Evolutionary conservation across 2,888 invertebrate species (phyloP), one percentile per base, ranked within the genome.

Genomic region (Andrena chrysosceles): DNA sequence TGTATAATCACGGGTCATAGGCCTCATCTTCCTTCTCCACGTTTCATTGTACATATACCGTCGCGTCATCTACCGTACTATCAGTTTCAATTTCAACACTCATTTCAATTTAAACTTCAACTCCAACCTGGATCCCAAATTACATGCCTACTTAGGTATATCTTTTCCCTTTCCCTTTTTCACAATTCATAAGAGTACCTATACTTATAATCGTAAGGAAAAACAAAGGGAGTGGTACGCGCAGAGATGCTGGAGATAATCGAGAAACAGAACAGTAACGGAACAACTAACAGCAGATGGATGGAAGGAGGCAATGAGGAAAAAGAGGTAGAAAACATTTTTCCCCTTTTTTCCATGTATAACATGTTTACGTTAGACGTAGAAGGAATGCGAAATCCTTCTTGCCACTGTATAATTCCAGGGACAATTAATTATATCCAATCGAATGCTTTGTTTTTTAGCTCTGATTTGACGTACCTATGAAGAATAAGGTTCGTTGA

Each of bases 1-100:
- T 59, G 62, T 59, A 60, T 85, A 86, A 90, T 87, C 89, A 85
- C 88, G 79, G 89, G 89, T 90, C 91, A 77, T 89, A 91, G 91
- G 89, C 89, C 91, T 89, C 88, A 79, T 83, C 75, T 67, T 74
- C 67, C 69, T 79, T 74, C 72, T 79, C 59, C 76, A 42, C 29
- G 23, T 63, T 77, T 74, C 67, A 26, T 29, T 49, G n/a, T 52
- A 54, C 56, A 26, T 59, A 35, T 1, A 16, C 4, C 20, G 8
- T 4, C 23, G 56, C 23, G 10, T 13, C n/a, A 52, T 52, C 20
- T 8, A 2, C 52, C 20, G 20, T 20, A 52, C n/a, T 20, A 6
- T 52, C 52, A 8, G 20, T 8, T 20, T n/a, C 20, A 52, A 52
- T 20, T 8, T 10, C 33, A 5, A 3, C 23, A 56, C 10, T 13